phyloP scores from a whole-genome alignment of 2,113 vertebrate species.

The Polyodon spathula region DNA sequence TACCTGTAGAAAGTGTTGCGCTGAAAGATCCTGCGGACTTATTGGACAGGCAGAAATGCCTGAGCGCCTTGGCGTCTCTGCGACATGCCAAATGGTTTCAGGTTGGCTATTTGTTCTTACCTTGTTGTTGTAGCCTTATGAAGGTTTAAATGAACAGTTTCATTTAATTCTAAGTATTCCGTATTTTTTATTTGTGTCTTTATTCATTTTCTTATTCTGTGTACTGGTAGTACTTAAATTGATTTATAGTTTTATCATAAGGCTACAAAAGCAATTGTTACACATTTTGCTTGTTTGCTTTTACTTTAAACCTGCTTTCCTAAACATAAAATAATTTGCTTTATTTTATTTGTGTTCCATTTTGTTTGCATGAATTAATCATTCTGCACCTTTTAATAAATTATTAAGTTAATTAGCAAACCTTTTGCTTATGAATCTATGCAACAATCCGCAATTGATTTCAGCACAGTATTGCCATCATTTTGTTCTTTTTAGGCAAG shows the following conservation, averaged over 20 bases:
- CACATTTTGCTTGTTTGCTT: constrained; percentile 43
- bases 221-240: constrained; percentile 23
- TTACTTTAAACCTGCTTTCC: constrained; percentile 36
- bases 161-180: too few species aligned
- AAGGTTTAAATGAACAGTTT: too few species aligned
- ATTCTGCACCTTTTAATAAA: constrained; percentile 40
- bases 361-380: constrained; percentile 42
- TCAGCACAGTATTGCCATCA: constrained; percentile 48
- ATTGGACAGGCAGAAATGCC: constrained; percentile 98
- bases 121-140: constrained; percentile 75
- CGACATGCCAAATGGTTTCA: constrained; percentile 99
- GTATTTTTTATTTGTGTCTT: constrained; percentile 24
- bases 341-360: constrained; percentile 45
- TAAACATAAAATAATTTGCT: constrained; percentile 31
- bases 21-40: constrained; percentile 92
- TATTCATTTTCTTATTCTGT: constrained; percentile 24
- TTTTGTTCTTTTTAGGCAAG: constrained; percentile 82
- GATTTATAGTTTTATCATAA: constrained; percentile 50
- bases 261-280: constrained; percentile 73
- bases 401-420: not conserved
- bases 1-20: constrained; percentile 90
- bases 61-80: constrained; percentile 98
- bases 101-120: constrained; percentile 91
- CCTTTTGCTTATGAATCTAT: not conserved
- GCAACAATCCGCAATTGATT: constrained; percentile 22